Base-by-base conservation (phyloP, 2,113 vertebrate species). In the Isichthys henryi region DNA sequence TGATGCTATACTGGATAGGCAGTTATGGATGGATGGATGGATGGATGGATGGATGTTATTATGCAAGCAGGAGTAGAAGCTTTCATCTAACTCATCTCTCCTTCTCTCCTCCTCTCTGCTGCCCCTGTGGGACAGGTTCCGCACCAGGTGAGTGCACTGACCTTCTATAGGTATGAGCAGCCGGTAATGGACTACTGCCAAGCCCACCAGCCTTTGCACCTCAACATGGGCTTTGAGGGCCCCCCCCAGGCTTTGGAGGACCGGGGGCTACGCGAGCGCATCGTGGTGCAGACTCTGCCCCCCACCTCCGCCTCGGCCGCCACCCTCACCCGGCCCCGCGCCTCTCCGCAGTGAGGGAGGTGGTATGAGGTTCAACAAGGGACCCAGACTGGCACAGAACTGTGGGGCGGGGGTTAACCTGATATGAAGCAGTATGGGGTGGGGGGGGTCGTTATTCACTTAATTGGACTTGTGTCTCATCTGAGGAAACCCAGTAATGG, bases 81-180 rank as follows among this genome's bases (percentile, higher is more conserved):
- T 2, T 53, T n/a, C 82, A 80, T 77, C 27, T 90, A 58, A 88
- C 89, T 88, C 48, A 5, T 46, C 62, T 80, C 83, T 86, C 9
- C 31, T 82, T 86, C 53, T 74, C 35, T 74, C 31, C 50, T 35
- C 31, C 49, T 66, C 13, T 62, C 45, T 17, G 23, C 62, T 70
- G 62, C 21, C 74, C 82, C 46, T 80, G 45, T 46, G 39, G 27
- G 5, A 39, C 45, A 95, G 95, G 91, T 94, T 53, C 93, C 91
- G 58, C 93, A 91, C 92, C 94, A 93, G 93, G 91, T 94, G 93
- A 93, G 93, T 88, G 93, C 94, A 90, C 88, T 95, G 92, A 91
- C 93, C 35, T 92, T 94, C 93, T 94, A 93, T 93, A 93, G 94
- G 92, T 95, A 91, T 91, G 95, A 95, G 89, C 94, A 92, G 93